Evolutionary conservation across 2,888 invertebrate genomes (phyloP).

Genomic region (Labia minor): DNA sequence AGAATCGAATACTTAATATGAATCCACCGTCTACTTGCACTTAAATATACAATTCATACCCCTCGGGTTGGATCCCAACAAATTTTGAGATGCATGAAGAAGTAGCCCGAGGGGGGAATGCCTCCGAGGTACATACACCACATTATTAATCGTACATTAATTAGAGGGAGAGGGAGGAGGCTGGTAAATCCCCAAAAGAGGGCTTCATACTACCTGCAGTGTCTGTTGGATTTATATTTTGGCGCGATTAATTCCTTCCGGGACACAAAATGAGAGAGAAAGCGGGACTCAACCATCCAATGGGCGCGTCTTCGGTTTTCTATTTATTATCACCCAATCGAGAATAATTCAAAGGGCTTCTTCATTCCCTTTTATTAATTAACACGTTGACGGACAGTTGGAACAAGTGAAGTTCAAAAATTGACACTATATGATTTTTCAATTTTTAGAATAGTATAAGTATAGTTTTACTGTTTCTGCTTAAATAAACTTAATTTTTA

Average conservation of each 20-base stretch:
- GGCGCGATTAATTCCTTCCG: constrained; percentile 8
- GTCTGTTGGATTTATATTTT: constrained; percentile 1
- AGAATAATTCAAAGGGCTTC: neutral
- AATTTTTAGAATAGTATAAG: no score
- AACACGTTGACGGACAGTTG: no score
- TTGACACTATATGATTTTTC: no score
- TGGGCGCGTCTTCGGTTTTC: neutral
- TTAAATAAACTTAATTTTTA: no score
- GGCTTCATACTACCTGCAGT: neutral
- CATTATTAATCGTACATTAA: constrained; percentile 5
- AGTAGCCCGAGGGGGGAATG: neutral
- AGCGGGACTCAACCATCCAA: neutral
- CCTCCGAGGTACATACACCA: neutral
- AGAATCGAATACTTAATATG: no score
- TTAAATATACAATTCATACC: neutral
- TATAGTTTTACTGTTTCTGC: no score
- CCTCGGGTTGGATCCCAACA: no score
- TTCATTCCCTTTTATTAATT: neutral
- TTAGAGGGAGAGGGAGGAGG: neutral
- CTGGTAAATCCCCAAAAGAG: neutral
- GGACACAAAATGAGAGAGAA: neutral
- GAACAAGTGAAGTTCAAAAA: no score
- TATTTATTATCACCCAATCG: neutral
- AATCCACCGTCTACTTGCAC: no score
- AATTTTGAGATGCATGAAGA: neutral